Evolutionary conservation across 2,797 vertebrate genomes (phyloP).

Genomic region (Syndactyla subalaris): DNA sequence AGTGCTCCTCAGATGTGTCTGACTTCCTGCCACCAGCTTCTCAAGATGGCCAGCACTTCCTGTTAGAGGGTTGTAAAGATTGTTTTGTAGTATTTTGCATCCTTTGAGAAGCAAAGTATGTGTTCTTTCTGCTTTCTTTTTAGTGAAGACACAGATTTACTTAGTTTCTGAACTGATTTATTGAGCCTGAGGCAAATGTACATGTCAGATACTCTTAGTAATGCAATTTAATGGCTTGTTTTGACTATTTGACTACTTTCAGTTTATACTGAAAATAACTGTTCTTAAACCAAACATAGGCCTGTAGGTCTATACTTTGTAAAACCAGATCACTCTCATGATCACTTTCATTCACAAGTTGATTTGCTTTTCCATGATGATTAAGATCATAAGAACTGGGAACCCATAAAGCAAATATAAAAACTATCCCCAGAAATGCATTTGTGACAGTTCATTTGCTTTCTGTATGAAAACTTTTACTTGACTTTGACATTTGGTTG

Average conservation of each 20-base stretch:
- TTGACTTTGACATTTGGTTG: constrained; percentile 12
- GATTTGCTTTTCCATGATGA: not conserved
- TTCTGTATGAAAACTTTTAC: not conserved
- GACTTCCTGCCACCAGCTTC: not conserved
- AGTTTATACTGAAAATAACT: not conserved
- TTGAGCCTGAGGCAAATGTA: not conserved
- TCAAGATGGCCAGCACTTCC: not conserved
- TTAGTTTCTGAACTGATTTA: not conserved
- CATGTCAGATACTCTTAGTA: not conserved
- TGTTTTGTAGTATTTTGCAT: not conserved
- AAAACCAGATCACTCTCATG: not conserved
- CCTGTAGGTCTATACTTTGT: not conserved
- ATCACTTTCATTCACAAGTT: not conserved
- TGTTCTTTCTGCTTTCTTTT: not conserved
- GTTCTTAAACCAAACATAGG: not conserved
- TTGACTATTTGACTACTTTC: not conserved
- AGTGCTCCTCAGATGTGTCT: not conserved
- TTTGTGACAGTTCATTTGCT: not conserved
- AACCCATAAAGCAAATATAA: not conserved
- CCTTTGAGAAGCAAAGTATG: not conserved
- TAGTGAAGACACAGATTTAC: not conserved
- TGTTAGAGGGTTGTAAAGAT: not conserved
- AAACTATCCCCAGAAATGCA: not conserved
- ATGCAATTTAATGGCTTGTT: not conserved
- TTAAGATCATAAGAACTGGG: not conserved